Percentiles rank a stretch among this genome's conserved stretches.
Evolutionary conservation across 2,113 vertebrate species (phyloP).

Genomic region (Dasyurus viverrinus): DNA sequence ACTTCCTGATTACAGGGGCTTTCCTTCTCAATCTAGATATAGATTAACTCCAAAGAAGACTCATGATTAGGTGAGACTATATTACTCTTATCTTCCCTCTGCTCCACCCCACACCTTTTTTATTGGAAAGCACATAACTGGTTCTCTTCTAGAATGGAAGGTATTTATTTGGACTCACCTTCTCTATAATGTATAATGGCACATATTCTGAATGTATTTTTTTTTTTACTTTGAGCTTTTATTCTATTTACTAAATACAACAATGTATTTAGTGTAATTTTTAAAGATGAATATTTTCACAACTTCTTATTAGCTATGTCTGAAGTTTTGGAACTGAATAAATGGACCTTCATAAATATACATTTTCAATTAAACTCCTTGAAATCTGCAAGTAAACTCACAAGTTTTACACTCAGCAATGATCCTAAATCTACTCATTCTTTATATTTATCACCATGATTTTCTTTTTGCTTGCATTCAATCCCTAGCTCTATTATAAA

Average conservation of each 20-base stretch:
- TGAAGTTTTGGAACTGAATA: neutral
- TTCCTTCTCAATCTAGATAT: neutral
- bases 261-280: neutral
- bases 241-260: neutral
- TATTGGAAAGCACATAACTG: neutral
- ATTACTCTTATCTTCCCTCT: neutral
- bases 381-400: neutral
- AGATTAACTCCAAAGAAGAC: neutral
- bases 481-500: slow-evolving; percentile 66
- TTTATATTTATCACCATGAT: slow-evolving; percentile 70
- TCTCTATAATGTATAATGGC: neutral
- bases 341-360: neutral
- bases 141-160: neutral
- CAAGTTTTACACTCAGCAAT: slow-evolving; percentile 43
- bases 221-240: neutral
- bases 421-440: slow-evolving; percentile 37
- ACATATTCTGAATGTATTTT: neutral
- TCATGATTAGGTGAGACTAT: neutral
- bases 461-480: slow-evolving; percentile 71
- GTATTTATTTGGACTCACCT: neutral
- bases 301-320: neutral
- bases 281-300: neutral
- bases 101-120: neutral
- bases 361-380: neutral
- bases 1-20: slow-evolving; percentile 3